Evolutionary conservation across 2,797 vertebrate species (phyloP).

Genomic region (Pelodytes ibericus): DNA sequence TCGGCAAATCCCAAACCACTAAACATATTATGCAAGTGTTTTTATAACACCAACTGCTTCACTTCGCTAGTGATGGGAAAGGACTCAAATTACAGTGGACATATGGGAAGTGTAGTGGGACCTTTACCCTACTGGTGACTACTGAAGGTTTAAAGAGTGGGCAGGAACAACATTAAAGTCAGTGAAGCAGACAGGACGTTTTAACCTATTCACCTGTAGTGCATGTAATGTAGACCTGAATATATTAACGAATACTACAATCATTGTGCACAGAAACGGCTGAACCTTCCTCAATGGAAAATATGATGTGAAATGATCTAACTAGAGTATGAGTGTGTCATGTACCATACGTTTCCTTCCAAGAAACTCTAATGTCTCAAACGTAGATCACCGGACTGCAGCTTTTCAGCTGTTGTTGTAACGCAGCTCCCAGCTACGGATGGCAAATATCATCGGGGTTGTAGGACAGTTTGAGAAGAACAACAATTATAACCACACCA

Average conservation of each 20-base stretch:
- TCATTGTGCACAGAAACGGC: background rate
- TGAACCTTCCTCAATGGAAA: background rate
- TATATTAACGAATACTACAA: background rate
- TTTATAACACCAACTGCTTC: conserved; percentile 20
- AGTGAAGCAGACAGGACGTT: background rate
- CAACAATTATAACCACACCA: too few species aligned
- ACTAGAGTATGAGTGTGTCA: too few species aligned
- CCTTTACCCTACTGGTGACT: conserved; percentile 42
- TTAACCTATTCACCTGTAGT: background rate
- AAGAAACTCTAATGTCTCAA: too few species aligned
- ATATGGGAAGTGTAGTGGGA: conserved; percentile 21
- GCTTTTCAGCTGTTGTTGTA: too few species aligned
- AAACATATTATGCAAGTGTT: conserved; percentile 24
- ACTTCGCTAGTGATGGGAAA: conserved; percentile 9
- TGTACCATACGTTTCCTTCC: too few species aligned
- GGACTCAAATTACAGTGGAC: conserved; percentile 38
- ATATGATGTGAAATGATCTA: background rate
- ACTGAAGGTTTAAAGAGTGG: conserved; percentile 28
- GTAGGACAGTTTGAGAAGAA: too few species aligned
- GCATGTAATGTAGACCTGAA: background rate
- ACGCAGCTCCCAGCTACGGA: too few species aligned
- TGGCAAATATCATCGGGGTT: too few species aligned
- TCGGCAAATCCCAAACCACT: conserved; percentile 28
- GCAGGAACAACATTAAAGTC: conserved; percentile 7
- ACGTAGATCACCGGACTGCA: too few species aligned